A percentile compares a stretch with the other conserved stretches of the same genome.
Conservation (phyloP, 2,888 invertebrate species). For the Charanyca ferruginea region DNA sequence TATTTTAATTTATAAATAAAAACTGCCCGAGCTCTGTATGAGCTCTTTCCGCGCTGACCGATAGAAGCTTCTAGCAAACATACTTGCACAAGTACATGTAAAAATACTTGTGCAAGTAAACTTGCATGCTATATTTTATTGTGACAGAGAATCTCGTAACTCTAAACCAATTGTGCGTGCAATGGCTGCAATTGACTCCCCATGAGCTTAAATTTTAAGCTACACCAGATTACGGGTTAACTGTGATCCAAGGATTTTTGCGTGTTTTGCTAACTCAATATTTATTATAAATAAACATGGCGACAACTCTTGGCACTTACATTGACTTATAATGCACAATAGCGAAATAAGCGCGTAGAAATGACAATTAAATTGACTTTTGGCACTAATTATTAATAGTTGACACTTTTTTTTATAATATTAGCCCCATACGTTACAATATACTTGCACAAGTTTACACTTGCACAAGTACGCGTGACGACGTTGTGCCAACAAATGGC, state of each 20-base stretch:
- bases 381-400: slow-evolving; percentile 43
- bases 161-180: too few species aligned
- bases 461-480: background rate
- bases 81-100: too few species aligned
- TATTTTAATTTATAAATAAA: too few species aligned
- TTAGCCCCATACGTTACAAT: background rate
- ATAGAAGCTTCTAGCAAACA: background rate
- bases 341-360: background rate
- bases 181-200: too few species aligned
- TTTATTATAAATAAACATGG: background rate
- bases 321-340: background rate
- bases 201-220: too few species aligned
- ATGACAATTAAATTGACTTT: slow-evolving; percentile 3
- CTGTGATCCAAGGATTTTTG: too few species aligned
- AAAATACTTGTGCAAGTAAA: background rate
- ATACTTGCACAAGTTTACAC: background rate
- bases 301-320: slow-evolving; percentile 2
- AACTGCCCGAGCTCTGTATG: too few species aligned
- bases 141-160: too few species aligned
- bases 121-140: background rate
- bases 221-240: too few species aligned
- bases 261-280: background rate
- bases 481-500: background rate
- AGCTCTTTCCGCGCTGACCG: background rate
- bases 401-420: slow-evolving; percentile 22